Conservation (phyloP, 1,140 invertebrate genomes). For the Ylistrum balloti region DNA sequence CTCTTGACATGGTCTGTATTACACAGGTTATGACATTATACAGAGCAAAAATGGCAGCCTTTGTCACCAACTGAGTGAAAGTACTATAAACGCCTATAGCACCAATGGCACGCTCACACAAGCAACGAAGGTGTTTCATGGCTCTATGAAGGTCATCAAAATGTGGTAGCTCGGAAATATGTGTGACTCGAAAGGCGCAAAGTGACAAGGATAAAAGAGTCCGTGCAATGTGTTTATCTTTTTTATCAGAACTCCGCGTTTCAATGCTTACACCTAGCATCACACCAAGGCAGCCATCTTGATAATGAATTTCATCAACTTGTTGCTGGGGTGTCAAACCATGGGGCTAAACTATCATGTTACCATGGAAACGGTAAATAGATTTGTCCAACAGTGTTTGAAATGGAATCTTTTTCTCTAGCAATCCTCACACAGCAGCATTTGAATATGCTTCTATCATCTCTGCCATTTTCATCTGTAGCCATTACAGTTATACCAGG, state of each 20-base stretch:
- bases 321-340: background rate
- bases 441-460: background rate
- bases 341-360: background rate
- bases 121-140: too few relatives aligned
- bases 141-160: too few relatives aligned
- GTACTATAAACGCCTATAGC: too few relatives aligned
- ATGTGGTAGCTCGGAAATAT: background rate
- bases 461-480: background rate
- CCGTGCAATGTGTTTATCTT: background rate
- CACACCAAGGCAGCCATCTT: background rate
- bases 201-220: background rate
- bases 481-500: background rate
- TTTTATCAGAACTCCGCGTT: too few relatives aligned
- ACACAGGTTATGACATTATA: too few relatives aligned
- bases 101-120: too few relatives aligned
- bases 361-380: conserved; percentile 4
- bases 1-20: too few relatives aligned
- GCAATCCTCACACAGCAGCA: background rate
- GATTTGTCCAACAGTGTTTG: conserved; percentile 1
- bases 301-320: conserved; percentile 19
- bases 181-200: background rate
- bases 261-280: background rate
- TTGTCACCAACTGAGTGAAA: too few relatives aligned
- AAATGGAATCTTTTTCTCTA: background rate
- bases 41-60: too few relatives aligned